Evolutionary conservation across 2,797 vertebrate genomes (phyloP).

Genomic region (Microtus agrestis): DNA sequence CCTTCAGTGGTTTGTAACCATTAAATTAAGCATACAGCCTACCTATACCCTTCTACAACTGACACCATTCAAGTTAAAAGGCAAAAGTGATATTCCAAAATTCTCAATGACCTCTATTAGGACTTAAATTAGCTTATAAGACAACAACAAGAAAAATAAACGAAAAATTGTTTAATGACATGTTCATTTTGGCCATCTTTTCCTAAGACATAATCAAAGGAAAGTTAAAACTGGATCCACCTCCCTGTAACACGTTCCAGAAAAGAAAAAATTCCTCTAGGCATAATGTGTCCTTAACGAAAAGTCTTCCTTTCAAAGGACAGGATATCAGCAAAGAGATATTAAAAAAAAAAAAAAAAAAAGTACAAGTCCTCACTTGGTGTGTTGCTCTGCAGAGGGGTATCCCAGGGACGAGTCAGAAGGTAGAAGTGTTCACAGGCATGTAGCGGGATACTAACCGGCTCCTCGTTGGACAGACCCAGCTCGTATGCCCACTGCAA

Average conservation of each 20-base stretch:
- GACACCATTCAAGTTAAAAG: slow-evolving; percentile 11
- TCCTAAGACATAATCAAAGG: slow-evolving; percentile 47
- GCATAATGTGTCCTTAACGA: slow-evolving; percentile 39
- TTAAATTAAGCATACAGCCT: not conserved
- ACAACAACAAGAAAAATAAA: not conserved
- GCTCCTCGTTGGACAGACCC: slow-evolving; percentile 94
- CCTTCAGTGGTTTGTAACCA: not conserved
- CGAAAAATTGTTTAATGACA: not conserved
- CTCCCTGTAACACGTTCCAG: slow-evolving; percentile 55
- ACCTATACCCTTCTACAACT: slow-evolving; percentile 12
- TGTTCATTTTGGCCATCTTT: not conserved
- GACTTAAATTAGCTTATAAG: slow-evolving; percentile 20
- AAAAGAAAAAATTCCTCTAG: slow-evolving; percentile 40
- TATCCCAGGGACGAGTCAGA: slow-evolving; percentile 93
- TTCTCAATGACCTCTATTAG: slow-evolving; percentile 27
- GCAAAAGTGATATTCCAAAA: slow-evolving; percentile 41
- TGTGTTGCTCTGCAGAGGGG: slow-evolving; percentile 88
- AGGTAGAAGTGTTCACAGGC: slow-evolving; percentile 99
- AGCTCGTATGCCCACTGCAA: slow-evolving; percentile 98
- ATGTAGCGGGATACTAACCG: slow-evolving; percentile 96
- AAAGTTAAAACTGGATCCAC: slow-evolving; percentile 8
- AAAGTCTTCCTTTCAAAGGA: slow-evolving; percentile 51
- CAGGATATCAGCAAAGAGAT: slow-evolving; percentile 45
- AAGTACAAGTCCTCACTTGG: slow-evolving; percentile 90
- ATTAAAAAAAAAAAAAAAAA: slow-evolving; percentile 12